Conservation (phyloP, 2,888 invertebrate species). For the Tetropium fuscum region DNA sequence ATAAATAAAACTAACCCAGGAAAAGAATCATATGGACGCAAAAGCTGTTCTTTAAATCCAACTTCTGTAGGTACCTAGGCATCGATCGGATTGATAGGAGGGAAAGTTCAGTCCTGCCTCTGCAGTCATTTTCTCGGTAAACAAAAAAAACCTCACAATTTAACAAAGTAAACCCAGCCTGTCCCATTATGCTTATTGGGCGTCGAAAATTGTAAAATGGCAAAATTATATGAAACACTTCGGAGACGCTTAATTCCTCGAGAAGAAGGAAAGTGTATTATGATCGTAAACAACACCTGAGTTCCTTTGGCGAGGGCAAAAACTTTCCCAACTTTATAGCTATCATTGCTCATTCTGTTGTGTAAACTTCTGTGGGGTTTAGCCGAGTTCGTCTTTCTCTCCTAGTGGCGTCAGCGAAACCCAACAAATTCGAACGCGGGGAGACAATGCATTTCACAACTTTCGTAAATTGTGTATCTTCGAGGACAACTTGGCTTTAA, state of each 20-base stretch:
- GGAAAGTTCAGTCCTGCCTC: too few relatives aligned
- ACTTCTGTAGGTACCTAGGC: too few relatives aligned
- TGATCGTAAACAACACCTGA: conserved; percentile 27
- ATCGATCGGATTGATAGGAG: too few relatives aligned
- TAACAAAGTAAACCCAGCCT: too few relatives aligned
- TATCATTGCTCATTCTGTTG: conserved; percentile 23
- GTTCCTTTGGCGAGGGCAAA: conserved; percentile 13
- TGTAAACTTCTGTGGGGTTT: conserved; percentile 10
- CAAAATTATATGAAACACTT: conserved; percentile 7
- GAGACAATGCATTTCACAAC: conserved; percentile 16
- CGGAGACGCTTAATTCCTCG: conserved; percentile 5
- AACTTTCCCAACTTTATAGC: conserved; percentile 13
- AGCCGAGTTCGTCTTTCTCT: conserved; percentile 1
- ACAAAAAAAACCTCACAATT: too few relatives aligned
- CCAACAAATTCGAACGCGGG: conserved; percentile 5
- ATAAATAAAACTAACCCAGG: too few relatives aligned
- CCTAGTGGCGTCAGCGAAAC: conserved; percentile 5
- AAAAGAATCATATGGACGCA: too few relatives aligned
- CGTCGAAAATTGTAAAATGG: too few relatives aligned
- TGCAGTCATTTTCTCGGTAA: too few relatives aligned
- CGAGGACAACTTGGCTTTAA: not conserved
- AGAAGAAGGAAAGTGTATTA: conserved; percentile 22
- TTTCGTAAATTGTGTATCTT: conserved; percentile 6
- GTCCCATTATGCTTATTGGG: too few relatives aligned
- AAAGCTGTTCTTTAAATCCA: too few relatives aligned